phyloP scores from a whole-genome alignment of 2,113 vertebrate genomes.

The Apaloderma vittatum region DNA sequence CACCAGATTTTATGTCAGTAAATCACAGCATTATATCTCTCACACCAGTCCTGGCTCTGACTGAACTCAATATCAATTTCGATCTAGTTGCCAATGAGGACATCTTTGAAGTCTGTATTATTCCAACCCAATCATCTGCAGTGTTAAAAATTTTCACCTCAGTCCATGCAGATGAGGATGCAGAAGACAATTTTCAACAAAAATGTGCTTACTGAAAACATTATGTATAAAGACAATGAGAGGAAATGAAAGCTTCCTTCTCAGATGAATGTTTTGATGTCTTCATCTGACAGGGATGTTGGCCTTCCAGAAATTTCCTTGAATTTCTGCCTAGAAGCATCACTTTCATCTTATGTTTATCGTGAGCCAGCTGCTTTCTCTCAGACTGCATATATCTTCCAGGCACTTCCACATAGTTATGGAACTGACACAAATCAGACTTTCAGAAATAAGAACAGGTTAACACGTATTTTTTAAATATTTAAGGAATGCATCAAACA shows the following conservation, averaged over 20 bases:
- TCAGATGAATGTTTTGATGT: background rate
- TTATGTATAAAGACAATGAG: slow-evolving; percentile 29
- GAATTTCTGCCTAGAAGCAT: slow-evolving; percentile 47
- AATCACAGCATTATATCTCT: background rate
- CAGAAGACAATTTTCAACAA: slow-evolving; percentile 4
- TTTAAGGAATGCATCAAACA: background rate
- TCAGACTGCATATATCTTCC: slow-evolving; percentile 25
- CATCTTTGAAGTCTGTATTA: background rate
- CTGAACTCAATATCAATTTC: background rate
- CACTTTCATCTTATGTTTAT: slow-evolving; percentile 56
- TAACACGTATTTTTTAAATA: slow-evolving; percentile 4
- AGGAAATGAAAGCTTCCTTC: background rate
- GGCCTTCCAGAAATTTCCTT: slow-evolving; percentile 48
- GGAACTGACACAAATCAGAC: slow-evolving; percentile 39
- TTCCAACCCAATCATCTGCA: background rate
- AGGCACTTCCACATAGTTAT: slow-evolving; percentile 20
- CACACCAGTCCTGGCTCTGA: background rate
- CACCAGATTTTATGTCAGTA: background rate
- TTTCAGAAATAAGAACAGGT: slow-evolving; percentile 19
- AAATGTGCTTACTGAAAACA: background rate
- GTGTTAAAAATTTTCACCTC: background rate
- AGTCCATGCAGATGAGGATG: background rate
- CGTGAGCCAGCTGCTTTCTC: slow-evolving; percentile 22
- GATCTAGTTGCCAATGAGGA: background rate
- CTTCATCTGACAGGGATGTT: background rate